Base-by-base conservation (phyloP, 2,888 invertebrate genomes). In the Diploptera punctata region DNA sequence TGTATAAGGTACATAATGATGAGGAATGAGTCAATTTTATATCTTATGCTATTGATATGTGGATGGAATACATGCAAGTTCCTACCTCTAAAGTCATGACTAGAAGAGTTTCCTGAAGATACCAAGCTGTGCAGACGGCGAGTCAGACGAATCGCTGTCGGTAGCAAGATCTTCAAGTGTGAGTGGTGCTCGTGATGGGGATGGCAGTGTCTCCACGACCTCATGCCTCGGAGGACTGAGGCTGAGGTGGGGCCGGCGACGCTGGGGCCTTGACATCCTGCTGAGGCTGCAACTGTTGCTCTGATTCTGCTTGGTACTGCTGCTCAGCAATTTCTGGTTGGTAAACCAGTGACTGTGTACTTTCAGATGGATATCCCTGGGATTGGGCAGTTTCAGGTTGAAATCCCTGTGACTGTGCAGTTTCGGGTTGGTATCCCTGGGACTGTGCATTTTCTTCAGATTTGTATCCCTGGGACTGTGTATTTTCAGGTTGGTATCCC, bases 121-220 rank as follows among this genome's bases (percentile, higher is more conserved):
- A 24, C 26, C 21, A 57, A 68, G 68, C 68, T 68, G 68, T 68
- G 68, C 68, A 57, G 68, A 68, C 68, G 52, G 72, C 70, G 74
- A 76, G 71, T 72, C 71, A 26, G 49, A 73, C 16, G 71, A 72
- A 69, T 74, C 76, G 72, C 75, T 65, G 70, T 75, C 75, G 44
- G 75, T 75, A 73, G 75, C 75, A 67, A 76, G 72, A 72, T 76
- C 76, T 75, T 76, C 74, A 29, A 76, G 71, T 21, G 74, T 74
- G 69, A 76, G 76, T 69, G 75, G 74, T 47, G 52, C 60, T 16
- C 19, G 29, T 44, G 26, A 21, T 67, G 73, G 74, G 60, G 62
- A 65, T 65, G 65, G 43, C 67, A 38, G 47, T 65, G 65, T 26
- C 29, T 60, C 62, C 44, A 49, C 68, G 67, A 44, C 67, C 67